phyloP scores from a whole-genome alignment of 1,140 invertebrate species.

The Drosophila leontia region DNA sequence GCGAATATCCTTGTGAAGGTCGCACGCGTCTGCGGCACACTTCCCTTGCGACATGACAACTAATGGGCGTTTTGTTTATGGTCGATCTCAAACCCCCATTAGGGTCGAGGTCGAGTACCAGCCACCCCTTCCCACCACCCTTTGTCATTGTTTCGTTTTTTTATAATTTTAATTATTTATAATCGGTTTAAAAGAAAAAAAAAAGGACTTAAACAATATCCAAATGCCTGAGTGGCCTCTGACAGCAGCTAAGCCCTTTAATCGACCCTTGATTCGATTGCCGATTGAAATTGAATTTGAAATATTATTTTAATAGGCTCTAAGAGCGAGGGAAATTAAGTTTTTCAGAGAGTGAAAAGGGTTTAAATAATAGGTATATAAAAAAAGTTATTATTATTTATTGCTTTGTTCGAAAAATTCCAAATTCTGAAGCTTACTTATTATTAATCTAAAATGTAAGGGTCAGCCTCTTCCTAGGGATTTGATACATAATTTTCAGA shows the following conservation, averaged over 20 bases:
- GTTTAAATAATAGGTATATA: too few relatives aligned
- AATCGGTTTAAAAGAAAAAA: constrained; percentile 55
- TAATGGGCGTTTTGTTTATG: constrained; percentile 77
- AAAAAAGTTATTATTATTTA: neutral
- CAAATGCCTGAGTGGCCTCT: constrained; percentile 47
- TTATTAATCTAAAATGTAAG: neutral
- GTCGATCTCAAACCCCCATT: constrained; percentile 62
- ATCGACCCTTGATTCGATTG: constrained; percentile 29
- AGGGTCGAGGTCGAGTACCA: constrained; percentile 30
- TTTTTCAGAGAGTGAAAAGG: neutral
- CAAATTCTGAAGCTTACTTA: neutral
- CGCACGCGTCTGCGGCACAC: constrained; percentile 59
- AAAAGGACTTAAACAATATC: constrained; percentile 8
- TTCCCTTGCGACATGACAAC: constrained; percentile 51
- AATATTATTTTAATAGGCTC: constrained; percentile 17
- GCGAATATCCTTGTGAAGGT: constrained; percentile 71
- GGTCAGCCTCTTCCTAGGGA: neutral
- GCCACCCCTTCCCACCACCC: constrained; percentile 18
- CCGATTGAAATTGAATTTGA: constrained; percentile 5
- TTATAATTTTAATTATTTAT: constrained; percentile 72
- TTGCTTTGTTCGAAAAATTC: neutral
- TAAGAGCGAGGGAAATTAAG: neutral
- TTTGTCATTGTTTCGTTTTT: constrained; percentile 20
- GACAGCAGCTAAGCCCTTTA: constrained; percentile 46
- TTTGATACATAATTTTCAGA: neutral